A percentile compares a stretch with the other conserved stretches of the same genome.
Conservation (phyloP, 2,113 vertebrate species). For the Oncorhynchus clarkii region DNA sequence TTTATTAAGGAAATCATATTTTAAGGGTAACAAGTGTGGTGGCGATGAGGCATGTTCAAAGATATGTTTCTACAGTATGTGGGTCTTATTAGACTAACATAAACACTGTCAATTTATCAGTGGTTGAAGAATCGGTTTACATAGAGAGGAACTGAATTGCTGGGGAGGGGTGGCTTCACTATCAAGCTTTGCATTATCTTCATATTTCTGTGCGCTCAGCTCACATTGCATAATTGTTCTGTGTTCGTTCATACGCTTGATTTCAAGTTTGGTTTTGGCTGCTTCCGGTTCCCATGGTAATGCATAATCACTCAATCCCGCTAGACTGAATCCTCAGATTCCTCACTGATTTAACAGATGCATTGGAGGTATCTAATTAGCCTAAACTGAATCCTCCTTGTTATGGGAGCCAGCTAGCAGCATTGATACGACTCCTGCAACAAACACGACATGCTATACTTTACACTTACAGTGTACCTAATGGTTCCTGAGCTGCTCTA, state of each 20-base stretch:
- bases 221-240: constrained; percentile 28
- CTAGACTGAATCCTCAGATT: not conserved
- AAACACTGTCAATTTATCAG: too few relatives aligned
- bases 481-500: constrained; percentile 45
- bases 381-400: not conserved
- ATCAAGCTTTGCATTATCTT: constrained; percentile 30
- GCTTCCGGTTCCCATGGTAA: constrained; percentile 10
- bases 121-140: too few relatives aligned
- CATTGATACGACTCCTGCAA: constrained; percentile 1
- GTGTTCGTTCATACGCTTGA: constrained; percentile 30
- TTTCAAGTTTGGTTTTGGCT: constrained; percentile 34
- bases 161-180: not conserved
- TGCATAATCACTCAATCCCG: not conserved
- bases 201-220: constrained; percentile 7
- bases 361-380: too few relatives aligned
- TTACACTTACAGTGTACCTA: not conserved
- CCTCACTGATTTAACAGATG: too few relatives aligned
- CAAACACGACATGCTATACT: not conserved
- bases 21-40: too few relatives aligned
- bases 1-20: too few relatives aligned
- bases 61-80: too few relatives aligned
- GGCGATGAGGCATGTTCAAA: too few relatives aligned
- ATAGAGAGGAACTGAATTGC: too few relatives aligned
- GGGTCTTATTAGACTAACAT: too few relatives aligned
- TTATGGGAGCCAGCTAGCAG: not conserved